Evolutionary conservation across 92 coral and sea anemone genomes (phyloP), one percentile per base, ranked within the genome.

Genomic region (Epizoanthus rinbou): DNA sequence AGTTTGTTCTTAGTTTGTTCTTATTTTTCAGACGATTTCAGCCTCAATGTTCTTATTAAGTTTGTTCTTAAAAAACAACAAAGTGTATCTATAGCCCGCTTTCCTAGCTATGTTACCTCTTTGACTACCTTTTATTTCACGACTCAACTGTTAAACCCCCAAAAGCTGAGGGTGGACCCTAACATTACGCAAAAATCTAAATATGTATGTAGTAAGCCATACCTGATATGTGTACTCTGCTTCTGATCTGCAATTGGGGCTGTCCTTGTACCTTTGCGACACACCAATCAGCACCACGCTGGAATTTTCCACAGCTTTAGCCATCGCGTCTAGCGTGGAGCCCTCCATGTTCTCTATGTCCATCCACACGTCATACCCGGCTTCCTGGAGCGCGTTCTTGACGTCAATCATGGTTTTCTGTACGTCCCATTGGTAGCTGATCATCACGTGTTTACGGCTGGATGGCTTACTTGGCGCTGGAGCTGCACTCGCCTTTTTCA

Each of bases 391-490:
- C 57, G 74, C 67, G 86, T 85, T 83, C 80, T 87, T 92, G 13
- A 92, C 79, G 76, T 87, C 86, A 25, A 92, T 78, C 91, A 92
- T 58, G 14, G 80, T 68, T 31, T 69, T 71, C 80, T 89, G 96
- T 41, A 82, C 93, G 66, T 92, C 96, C 96, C 96, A 92, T 56
- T 92, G 96, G 57, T 92, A 92, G 72, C 96, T 90, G 70, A 89
- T 92, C 96, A 92, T 92, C n/a, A 92, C 82, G 68, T 92, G 96
- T 54, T 80, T 89, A 15, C 72, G 39, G 69, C 35, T 45, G 76
- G 76, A 6, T 31, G 56, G 54, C 23, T 71, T 59, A 24, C 18
- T 43, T 15, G 58, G 58, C 19, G 76, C 14, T 3, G 73, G 52
- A 10, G 73, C 73, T 33, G 3, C 19, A 68, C 56, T 10, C 18